Conservation (phyloP, 2,888 invertebrate genomes). For the Aleiodes leptofemur region DNA sequence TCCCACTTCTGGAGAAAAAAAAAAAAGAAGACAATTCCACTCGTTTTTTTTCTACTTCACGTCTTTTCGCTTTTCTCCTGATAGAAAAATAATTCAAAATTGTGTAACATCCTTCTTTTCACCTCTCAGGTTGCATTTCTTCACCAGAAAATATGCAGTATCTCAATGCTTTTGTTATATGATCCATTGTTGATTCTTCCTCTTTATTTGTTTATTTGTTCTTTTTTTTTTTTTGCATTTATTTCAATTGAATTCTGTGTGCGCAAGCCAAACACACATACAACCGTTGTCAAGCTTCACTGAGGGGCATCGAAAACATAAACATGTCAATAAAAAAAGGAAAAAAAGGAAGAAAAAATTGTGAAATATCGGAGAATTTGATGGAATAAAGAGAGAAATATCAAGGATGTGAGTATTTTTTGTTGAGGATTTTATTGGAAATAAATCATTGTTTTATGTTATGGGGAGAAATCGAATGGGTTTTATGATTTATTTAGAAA, state of each 20-base stretch:
- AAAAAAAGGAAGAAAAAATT: not conserved
- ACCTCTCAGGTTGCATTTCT: constrained; percentile 32
- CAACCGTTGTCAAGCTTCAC: not conserved
- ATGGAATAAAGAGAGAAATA: not conserved
- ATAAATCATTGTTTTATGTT: not conserved
- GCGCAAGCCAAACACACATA: constrained; percentile 26
- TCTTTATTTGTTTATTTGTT: constrained; percentile 11
- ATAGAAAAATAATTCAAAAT: constrained; percentile 26
- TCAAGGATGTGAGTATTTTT: not conserved
- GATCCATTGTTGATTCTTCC: constrained; percentile 21
- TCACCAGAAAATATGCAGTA: constrained; percentile 17
- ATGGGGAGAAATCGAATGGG: not conserved
- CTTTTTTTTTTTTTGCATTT: constrained; percentile 10
- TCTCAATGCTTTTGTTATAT: constrained; percentile 23
- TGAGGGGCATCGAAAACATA: not conserved
- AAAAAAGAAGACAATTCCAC: not conserved
- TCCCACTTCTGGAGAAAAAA: not conserved
- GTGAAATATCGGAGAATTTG: not conserved
- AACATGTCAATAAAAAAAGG: constrained; percentile 8
- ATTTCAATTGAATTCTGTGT: not conserved
- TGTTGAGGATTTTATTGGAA: no score
- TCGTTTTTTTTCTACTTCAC: no score
- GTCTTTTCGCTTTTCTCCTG: not conserved
- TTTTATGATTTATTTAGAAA: no score
- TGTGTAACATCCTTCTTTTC: constrained; percentile 46